Conservation (phyloP, 2,888 invertebrate species). For the Sicus ferrugineus region DNA sequence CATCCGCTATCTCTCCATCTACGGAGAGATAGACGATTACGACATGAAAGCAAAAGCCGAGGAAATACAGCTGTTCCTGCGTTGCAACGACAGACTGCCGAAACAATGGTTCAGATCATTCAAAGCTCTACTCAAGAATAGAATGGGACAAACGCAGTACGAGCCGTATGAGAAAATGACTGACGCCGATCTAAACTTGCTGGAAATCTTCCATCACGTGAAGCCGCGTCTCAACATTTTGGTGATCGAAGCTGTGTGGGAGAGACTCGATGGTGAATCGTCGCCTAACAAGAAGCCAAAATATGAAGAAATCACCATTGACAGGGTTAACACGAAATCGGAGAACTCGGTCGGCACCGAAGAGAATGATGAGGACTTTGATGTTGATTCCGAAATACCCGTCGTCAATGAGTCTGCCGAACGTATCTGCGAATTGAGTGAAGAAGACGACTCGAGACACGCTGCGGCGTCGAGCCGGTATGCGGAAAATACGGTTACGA, state of each 20-base stretch:
- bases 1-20: slow-evolving; percentile 14
- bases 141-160: neutral
- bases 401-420: neutral
- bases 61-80: slow-evolving; percentile 8
- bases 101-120: slow-evolving; percentile 11
- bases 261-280: neutral
- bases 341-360: too few species aligned
- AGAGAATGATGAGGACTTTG: neutral
- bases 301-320: neutral
- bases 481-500: neutral
- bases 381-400: neutral
- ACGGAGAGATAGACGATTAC: slow-evolving; percentile 1
- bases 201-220: slow-evolving; percentile 7
- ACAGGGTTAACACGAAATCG: too few species aligned
- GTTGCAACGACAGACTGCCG: neutral
- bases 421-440: neutral
- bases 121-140: slow-evolving; percentile 9
- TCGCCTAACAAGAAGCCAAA: neutral
- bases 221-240: slow-evolving; percentile 23
- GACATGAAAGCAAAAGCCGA: neutral
- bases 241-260: slow-evolving; percentile 12
- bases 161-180: neutral
- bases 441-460: neutral
- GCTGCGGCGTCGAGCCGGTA: neutral
- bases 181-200: neutral